Evolutionary conservation across 2,888 invertebrate species (phyloP).

Genomic region (Diarsia dahlii): DNA sequence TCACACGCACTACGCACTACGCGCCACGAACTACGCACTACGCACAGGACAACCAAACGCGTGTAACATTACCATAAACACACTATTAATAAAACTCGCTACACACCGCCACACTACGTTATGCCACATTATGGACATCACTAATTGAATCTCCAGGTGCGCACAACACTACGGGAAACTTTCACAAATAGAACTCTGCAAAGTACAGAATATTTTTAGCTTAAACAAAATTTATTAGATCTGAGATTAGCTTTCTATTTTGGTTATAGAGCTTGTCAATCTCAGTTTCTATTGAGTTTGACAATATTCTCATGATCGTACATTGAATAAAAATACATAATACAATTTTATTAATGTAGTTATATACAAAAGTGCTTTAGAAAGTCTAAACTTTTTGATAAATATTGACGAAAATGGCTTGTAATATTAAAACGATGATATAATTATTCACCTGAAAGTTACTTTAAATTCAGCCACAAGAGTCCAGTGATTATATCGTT

Average conservation of each 20-base stretch:
- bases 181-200: conserved; percentile 28
- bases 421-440: neutral
- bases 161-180: conserved; percentile 20
- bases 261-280: neutral
- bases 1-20: neutral
- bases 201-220: conserved; percentile 14
- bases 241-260: neutral
- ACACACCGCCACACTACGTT: conserved; percentile 10
- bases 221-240: conserved; percentile 4
- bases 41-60: conserved; percentile 16
- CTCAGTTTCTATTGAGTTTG: neutral
- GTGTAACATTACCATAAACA: conserved; percentile 53
- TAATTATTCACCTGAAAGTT: neutral
- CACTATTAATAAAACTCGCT: conserved; percentile 48
- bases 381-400: neutral
- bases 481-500: conserved; percentile 8
- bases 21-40: neutral
- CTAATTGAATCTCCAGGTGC: conserved; percentile 32
- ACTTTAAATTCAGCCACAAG: neutral
- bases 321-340: neutral
- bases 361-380: neutral
- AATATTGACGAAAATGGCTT: neutral
- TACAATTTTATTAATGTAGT: neutral
- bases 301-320: neutral
- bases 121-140: conserved; percentile 31